phyloP scores from a whole-genome alignment of 2,888 invertebrate genomes.

The Liopterus haemorrhoidalis region DNA sequence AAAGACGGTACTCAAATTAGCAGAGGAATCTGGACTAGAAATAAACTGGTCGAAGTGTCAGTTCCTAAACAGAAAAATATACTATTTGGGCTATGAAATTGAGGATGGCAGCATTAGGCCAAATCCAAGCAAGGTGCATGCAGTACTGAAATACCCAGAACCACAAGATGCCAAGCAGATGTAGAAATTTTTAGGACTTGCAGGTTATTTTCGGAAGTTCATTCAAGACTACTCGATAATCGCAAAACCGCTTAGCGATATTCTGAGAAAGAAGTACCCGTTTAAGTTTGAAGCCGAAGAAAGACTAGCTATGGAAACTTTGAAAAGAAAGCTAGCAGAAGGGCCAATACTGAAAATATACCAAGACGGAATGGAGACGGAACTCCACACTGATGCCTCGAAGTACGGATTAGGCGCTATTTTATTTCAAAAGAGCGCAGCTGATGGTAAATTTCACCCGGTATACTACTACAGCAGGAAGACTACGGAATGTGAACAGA shows the following conservation, averaged over 20 bases:
- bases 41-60: slow-evolving; percentile 30
- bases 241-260: slow-evolving; percentile 30
- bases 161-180: too few species aligned
- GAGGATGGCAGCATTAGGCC: slow-evolving; percentile 27
- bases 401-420: slow-evolving; percentile 21
- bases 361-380: not conserved
- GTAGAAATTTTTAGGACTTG: slow-evolving; percentile 30
- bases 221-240: too few species aligned
- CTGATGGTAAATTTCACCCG: slow-evolving; percentile 28
- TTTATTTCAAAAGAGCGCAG: slow-evolving; percentile 21
- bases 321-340: not conserved
- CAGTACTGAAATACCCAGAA: slow-evolving; percentile 25
- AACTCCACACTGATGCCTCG: slow-evolving; percentile 22
- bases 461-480: slow-evolving; percentile 32
- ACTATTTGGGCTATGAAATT: slow-evolving; percentile 31
- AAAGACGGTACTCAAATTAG: slow-evolving; percentile 21
- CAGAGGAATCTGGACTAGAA: slow-evolving; percentile 23
- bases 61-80: slow-evolving; percentile 15
- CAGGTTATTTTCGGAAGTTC: too few species aligned
- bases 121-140: slow-evolving; percentile 26
- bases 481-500: slow-evolving; percentile 28
- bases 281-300: not conserved
- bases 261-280: slow-evolving; percentile 11
- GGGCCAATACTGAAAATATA: not conserved
- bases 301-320: not conserved